A percentile compares a stretch with the other conserved stretches of the same genome.
Conservation (phyloP, 1,140 invertebrate genomes). For the Philotrypesis tridentata region DNA sequence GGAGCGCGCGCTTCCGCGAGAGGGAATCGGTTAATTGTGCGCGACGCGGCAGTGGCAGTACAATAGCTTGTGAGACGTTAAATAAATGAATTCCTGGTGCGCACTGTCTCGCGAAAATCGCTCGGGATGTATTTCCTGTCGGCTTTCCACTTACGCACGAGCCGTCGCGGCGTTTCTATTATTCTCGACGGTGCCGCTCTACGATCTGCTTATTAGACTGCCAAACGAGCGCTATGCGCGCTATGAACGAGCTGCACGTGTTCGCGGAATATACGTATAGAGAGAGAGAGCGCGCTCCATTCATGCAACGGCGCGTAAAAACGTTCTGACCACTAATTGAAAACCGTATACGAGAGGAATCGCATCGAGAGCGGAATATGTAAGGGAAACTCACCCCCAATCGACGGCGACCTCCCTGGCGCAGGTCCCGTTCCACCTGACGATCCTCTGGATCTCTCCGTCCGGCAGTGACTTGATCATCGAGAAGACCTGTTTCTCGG, state of each 20-base stretch:
- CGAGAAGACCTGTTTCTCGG: not conserved
- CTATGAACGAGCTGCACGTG: not conserved
- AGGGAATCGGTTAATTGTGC: no score
- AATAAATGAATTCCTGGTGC: no score
- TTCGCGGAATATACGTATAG: not conserved
- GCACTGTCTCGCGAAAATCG: no score
- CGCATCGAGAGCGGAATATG: not conserved
- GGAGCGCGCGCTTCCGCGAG: no score
- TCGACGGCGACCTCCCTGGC: slow-evolving; percentile 72
- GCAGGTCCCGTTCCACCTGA: slow-evolving; percentile 69
- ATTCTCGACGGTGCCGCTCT: not conserved
- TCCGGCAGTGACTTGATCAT: slow-evolving; percentile 58
- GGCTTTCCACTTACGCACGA: not conserved
- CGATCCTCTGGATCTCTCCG: slow-evolving; percentile 67
- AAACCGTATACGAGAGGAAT: not conserved
- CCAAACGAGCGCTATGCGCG: not conserved
- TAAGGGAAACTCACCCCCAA: slow-evolving; percentile 62
- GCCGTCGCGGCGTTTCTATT: not conserved
- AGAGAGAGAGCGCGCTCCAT: no score
- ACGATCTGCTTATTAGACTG: not conserved
- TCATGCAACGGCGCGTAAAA: not conserved
- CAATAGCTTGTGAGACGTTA: no score
- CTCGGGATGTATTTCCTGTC: no score
- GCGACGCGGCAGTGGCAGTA: no score
- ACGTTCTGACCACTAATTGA: not conserved